Percentiles rank a stretch among this genome's conserved stretches.
Conservation (phyloP, 2,113 vertebrate species). For the Dicaeum eximium region DNA sequence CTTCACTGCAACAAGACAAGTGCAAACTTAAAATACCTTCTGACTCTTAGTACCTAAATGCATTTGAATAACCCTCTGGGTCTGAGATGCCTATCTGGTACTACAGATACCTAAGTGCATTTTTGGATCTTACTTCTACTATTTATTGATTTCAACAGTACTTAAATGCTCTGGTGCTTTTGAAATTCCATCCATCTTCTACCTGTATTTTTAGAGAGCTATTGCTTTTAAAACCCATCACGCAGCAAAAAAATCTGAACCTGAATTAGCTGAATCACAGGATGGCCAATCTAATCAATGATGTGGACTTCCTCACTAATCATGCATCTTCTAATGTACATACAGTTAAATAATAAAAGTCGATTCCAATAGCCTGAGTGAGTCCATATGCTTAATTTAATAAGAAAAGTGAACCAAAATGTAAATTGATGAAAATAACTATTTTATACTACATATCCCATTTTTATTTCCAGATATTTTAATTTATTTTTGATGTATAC, state of each 20-base stretch:
- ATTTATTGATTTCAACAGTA: slow-evolving; percentile 37
- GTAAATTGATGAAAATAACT: background rate
- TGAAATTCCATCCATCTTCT: background rate
- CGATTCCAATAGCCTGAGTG: background rate
- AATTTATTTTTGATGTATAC: background rate
- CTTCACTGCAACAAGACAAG: background rate
- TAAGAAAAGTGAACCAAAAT: background rate
- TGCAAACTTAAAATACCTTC: background rate
- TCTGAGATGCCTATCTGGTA: background rate
- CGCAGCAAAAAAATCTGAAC: background rate
- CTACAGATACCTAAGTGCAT: slow-evolving; percentile 10
- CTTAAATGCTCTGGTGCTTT: background rate
- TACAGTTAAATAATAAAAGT: background rate
- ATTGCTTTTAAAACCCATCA: slow-evolving; percentile 8
- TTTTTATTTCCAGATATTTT: background rate
- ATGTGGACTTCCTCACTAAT: background rate
- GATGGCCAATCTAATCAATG: background rate
- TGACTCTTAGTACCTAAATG: background rate
- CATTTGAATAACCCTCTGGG: background rate
- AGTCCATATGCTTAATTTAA: background rate
- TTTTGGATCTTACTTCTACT: slow-evolving; percentile 8
- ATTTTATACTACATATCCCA: background rate
- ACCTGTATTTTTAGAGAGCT: slow-evolving; percentile 12
- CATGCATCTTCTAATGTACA: background rate
- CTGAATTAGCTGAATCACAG: background rate